Percentiles rank a stretch among this genome's conserved stretches.
Evolutionary conservation across 2,888 invertebrate genomes (phyloP).

Genomic region (Harpagoxenus sublaevis): DNA sequence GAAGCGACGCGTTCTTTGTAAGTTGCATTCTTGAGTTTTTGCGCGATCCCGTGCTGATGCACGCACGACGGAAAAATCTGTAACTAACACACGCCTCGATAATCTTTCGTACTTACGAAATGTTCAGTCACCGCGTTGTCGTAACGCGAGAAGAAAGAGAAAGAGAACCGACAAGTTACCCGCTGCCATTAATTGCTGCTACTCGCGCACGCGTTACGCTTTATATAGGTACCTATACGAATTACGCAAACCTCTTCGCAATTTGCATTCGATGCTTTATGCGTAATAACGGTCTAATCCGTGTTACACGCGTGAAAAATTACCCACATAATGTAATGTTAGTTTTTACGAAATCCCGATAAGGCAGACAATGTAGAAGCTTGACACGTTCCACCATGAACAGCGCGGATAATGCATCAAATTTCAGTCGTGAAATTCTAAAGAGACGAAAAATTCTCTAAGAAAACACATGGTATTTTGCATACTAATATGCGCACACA

Average conservation of each 20-base stretch:
- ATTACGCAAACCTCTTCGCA: conserved; percentile 59
- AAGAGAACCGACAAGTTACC: conserved; percentile 54
- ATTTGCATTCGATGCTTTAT: conserved; percentile 66
- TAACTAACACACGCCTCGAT: conserved; percentile 29
- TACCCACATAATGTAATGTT: conserved; percentile 34
- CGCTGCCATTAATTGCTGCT: conserved; percentile 71
- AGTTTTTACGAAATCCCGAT: conserved; percentile 48
- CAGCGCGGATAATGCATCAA: conserved; percentile 48
- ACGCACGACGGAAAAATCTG: conserved; percentile 5
- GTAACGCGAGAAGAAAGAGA: conserved; percentile 57
- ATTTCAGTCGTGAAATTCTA: conserved; percentile 36
- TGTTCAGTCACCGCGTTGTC: conserved; percentile 49
- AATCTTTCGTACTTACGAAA: conserved; percentile 63
- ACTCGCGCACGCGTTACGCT: conserved; percentile 60
- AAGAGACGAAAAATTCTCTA: conserved; percentile 2
- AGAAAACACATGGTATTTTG: neutral
- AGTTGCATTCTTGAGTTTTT: neutral
- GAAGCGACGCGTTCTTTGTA: neutral
- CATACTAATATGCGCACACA: neutral
- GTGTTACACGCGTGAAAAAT: conserved; percentile 44
- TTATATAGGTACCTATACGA: conserved; percentile 43
- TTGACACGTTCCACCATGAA: conserved; percentile 40
- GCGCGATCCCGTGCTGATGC: neutral
- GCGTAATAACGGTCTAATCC: conserved; percentile 56
- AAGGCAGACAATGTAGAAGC: conserved; percentile 2